Conservation (phyloP, 2,797 vertebrate species). For the Rhinella marina region DNA sequence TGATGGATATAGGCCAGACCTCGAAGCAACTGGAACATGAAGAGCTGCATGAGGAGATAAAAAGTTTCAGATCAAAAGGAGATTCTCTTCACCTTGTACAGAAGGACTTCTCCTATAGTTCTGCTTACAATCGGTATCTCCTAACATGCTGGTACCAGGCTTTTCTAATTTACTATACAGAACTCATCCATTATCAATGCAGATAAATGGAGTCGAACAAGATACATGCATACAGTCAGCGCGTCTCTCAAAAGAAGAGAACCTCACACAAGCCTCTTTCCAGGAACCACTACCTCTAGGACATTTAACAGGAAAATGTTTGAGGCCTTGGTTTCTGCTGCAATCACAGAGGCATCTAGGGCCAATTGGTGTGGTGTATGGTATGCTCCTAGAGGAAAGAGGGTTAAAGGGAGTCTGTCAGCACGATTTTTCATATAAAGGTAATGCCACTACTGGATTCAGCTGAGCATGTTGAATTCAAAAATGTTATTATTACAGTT, state of each 20-base stretch:
- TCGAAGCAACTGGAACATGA: conserved; percentile 89
- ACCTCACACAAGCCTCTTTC: not conserved
- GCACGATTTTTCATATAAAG: no score
- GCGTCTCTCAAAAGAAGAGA: not conserved
- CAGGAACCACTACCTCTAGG: not conserved
- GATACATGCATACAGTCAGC: not conserved
- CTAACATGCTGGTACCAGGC: conserved; percentile 4
- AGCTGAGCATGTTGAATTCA: no score
- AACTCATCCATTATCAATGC: conserved; percentile 3
- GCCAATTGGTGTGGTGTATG: no score
- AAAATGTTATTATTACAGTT: no score
- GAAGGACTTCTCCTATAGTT: conserved; percentile 45
- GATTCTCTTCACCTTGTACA: conserved; percentile 18
- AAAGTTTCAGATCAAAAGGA: conserved; percentile 51
- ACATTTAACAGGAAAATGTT: not conserved
- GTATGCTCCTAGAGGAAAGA: not conserved
- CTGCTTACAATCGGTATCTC: conserved; percentile 18
- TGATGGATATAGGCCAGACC: conserved; percentile 88
- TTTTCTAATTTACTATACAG: conserved; percentile 14
- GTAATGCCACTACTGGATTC: no score
- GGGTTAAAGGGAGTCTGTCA: no score
- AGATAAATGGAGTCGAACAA: not conserved
- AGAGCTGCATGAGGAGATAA: conserved; percentile 75
- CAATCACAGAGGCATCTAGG: not conserved
- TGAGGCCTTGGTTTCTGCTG: not conserved